Conservation (phyloP, 2,113 vertebrate genomes). For the Xiphorhynchus elegans region DNA sequence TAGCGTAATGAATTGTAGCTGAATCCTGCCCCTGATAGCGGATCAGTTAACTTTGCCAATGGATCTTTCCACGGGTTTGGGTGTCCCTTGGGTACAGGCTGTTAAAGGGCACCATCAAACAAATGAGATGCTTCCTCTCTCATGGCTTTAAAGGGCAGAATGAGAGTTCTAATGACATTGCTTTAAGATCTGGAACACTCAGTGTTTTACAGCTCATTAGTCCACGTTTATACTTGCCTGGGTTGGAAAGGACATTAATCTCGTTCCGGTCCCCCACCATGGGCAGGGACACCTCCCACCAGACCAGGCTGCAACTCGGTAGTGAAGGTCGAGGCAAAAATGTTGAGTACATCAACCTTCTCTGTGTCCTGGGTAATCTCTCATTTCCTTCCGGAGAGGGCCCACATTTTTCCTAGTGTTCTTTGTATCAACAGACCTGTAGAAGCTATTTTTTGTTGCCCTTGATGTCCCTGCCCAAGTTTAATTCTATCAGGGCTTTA, state of each 20-base stretch:
- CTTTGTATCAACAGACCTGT: not conserved
- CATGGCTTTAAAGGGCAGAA: not conserved
- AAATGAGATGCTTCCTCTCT: conserved; percentile 14
- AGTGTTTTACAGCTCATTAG: not conserved
- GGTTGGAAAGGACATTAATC: not conserved
- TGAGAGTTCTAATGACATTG: not conserved
- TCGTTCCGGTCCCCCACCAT: not conserved
- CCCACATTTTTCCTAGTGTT: not conserved
- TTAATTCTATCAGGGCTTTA: not conserved
- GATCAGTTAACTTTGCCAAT: not conserved
- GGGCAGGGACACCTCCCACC: no score
- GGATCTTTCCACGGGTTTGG: not conserved
- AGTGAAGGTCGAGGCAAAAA: not conserved
- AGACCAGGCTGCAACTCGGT: not conserved
- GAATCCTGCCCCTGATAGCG: not conserved
- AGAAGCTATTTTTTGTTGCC: not conserved
- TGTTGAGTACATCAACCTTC: not conserved
- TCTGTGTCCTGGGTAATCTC: not conserved
- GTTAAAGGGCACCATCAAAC: conserved; percentile 11
- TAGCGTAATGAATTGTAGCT: not conserved
- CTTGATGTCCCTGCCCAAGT: not conserved
- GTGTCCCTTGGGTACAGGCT: not conserved
- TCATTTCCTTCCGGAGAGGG: not conserved
- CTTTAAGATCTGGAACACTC: not conserved
- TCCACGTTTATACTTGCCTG: not conserved